phyloP scores from a whole-genome alignment of 2,113 vertebrate genomes.

The Redunca redunca region DNA sequence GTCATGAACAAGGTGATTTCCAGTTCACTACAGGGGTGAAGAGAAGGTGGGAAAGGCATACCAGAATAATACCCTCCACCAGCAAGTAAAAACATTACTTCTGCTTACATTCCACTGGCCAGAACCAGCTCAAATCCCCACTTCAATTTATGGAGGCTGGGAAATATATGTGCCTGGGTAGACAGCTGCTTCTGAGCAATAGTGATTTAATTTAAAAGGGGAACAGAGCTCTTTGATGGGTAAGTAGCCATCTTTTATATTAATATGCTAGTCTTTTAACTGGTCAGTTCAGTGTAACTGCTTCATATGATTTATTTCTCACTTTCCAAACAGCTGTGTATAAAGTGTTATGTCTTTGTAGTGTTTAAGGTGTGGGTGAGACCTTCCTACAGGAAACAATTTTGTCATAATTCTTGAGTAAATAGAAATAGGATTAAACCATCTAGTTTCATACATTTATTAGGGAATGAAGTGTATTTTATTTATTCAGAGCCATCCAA shows the following conservation, averaged over 20 bases:
- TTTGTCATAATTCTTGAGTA: slow-evolving; percentile 44
- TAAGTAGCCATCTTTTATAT: not conserved
- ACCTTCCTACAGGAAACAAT: slow-evolving; percentile 8
- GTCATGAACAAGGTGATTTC: not conserved
- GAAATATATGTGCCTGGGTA: not conserved
- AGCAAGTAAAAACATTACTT: not conserved
- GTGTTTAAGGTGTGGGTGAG: not conserved
- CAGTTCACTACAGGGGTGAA: not conserved
- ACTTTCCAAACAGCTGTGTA: not conserved
- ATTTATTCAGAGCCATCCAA: slow-evolving; percentile 44
- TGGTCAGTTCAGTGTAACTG: not conserved
- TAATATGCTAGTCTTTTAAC: not conserved
- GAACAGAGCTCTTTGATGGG: not conserved
- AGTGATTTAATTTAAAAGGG: not conserved
- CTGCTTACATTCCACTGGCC: not conserved
- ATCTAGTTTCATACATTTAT: slow-evolving; percentile 55
- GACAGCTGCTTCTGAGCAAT: not conserved
- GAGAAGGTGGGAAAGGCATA: not conserved
- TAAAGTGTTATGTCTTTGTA: slow-evolving; percentile 8
- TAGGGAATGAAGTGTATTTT: slow-evolving; percentile 1
- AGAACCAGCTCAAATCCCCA: not conserved
- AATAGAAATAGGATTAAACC: slow-evolving; percentile 26
- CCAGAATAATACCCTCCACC: not conserved
- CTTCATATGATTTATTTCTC: not conserved
- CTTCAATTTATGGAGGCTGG: not conserved